phyloP scores from a whole-genome alignment of 2,113 vertebrate species.

The Perca fluviatilis region DNA sequence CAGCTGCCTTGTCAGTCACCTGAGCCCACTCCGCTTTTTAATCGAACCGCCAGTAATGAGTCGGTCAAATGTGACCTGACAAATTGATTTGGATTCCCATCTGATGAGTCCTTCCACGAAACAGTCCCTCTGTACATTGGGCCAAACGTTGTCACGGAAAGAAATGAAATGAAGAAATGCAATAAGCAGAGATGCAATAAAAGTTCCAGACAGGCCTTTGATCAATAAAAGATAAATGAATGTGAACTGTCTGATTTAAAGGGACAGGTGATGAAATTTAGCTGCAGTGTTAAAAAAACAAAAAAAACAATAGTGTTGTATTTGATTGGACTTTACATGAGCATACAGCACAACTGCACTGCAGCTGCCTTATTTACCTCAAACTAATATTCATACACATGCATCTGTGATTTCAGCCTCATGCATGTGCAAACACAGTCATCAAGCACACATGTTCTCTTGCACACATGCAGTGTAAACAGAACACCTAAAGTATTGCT shows the following conservation, averaged over 20 bases:
- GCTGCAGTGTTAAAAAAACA: conserved; percentile 1
- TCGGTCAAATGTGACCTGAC: conserved; percentile 76
- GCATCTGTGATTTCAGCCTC: conserved; percentile 35
- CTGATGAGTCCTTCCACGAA: conserved; percentile 69
- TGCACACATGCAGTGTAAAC: not conserved
- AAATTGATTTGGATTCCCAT: conserved; percentile 83
- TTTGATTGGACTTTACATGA: conserved; percentile 30
- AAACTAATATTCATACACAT: conserved; percentile 44
- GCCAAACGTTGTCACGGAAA: conserved; percentile 63
- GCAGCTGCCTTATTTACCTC: conserved; percentile 27
- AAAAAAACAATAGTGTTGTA: not conserved
- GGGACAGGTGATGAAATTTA: conserved; percentile 40
- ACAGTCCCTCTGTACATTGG: conserved; percentile 40
- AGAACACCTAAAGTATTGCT: not conserved
- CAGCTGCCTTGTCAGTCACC: conserved; percentile 84
- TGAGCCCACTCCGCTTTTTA: conserved; percentile 71
- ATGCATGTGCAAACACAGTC: conserved; percentile 23
- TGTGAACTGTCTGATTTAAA: conserved; percentile 40
- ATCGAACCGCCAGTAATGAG: conserved; percentile 76
- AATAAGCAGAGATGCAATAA: conserved; percentile 71
- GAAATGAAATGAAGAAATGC: conserved; percentile 65
- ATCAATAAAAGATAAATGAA: conserved; percentile 65
- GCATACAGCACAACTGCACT: conserved; percentile 10
- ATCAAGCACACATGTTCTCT: conserved; percentile 18
- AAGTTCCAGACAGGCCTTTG: conserved; percentile 50